Evolutionary conservation across 2,888 invertebrate genomes (phyloP).

Genomic region (Chrysopilus asiliformis): DNA sequence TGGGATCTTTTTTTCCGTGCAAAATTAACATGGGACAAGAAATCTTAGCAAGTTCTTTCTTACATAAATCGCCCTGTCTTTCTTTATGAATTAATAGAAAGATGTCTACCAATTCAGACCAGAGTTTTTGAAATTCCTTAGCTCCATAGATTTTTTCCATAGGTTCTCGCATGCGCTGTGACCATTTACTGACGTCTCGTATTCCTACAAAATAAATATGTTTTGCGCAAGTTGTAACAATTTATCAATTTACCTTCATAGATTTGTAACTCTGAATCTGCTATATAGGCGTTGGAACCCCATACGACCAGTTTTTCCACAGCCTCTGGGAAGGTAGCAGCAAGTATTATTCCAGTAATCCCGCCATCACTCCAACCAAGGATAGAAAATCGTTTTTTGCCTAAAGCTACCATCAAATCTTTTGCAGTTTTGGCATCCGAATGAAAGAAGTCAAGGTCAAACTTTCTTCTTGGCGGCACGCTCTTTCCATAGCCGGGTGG

Average conservation of each 20-base stretch:
- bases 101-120: conserved; percentile 61
- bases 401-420: conserved; percentile 57
- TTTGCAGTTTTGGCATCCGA: conserved; percentile 60
- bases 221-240: background rate
- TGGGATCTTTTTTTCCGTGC: conserved; percentile 70
- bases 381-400: conserved; percentile 55
- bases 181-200: conserved; percentile 64
- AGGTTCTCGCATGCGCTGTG: conserved; percentile 59
- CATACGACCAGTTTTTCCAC: conserved; percentile 62
- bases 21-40: conserved; percentile 65
- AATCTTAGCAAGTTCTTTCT: conserved; percentile 46
- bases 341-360: conserved; percentile 60
- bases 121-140: conserved; percentile 51
- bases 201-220: conserved; percentile 40
- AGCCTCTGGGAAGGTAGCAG: conserved; percentile 51
- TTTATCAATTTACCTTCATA: conserved; percentile 33
- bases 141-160: conserved; percentile 61
- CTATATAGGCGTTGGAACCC: conserved; percentile 64
- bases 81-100: conserved; percentile 42
- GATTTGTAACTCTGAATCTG: conserved; percentile 49
- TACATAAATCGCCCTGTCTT: conserved; percentile 61
- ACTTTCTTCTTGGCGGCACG: conserved; percentile 61
- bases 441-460: conserved; percentile 53
- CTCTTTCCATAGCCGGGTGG: conserved; percentile 81
- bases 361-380: conserved; percentile 89